Evolutionary conservation across 2,797 vertebrate species (phyloP).

Genomic region (Odontamblyopus rebecca): DNA sequence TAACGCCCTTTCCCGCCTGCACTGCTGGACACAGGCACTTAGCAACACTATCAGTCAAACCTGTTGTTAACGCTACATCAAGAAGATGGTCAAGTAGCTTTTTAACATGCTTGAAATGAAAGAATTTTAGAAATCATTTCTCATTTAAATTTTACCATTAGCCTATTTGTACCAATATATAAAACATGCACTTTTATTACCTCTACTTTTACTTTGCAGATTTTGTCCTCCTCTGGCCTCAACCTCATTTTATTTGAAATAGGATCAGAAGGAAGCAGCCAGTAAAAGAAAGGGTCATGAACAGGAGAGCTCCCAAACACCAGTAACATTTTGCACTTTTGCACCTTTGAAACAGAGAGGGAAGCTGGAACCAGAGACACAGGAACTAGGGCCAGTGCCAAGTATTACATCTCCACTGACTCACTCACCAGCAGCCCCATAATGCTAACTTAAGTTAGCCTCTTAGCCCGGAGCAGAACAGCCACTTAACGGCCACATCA

Average conservation of each 20-base stretch:
- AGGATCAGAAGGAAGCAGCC: conserved; percentile 18
- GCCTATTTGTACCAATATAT: too few species aligned
- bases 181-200: too few species aligned
- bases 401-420: conserved; percentile 58
- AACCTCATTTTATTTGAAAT: conserved; percentile 35
- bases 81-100: too few species aligned
- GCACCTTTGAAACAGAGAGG: conserved; percentile 30
- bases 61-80: too few species aligned
- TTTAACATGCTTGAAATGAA: too few species aligned
- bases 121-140: too few species aligned
- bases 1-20: too few species aligned
- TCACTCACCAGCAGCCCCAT: conserved; percentile 53
- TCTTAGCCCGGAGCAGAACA: conserved; percentile 46
- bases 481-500: conserved; percentile 38
- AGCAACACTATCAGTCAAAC: too few species aligned
- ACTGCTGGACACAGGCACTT: too few species aligned
- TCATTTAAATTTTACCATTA: too few species aligned
- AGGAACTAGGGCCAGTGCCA: conserved; percentile 51
- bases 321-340: conserved; percentile 35
- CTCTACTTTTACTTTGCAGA: too few species aligned
- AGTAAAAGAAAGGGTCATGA: conserved; percentile 19
- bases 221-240: conserved; percentile 9
- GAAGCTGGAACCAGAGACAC: conserved; percentile 31
- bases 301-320: conserved; percentile 9
- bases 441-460: conserved; percentile 33